Base-by-base conservation (phyloP, 1,140 invertebrate genomes). In the Ceratitis capitata region DNA sequence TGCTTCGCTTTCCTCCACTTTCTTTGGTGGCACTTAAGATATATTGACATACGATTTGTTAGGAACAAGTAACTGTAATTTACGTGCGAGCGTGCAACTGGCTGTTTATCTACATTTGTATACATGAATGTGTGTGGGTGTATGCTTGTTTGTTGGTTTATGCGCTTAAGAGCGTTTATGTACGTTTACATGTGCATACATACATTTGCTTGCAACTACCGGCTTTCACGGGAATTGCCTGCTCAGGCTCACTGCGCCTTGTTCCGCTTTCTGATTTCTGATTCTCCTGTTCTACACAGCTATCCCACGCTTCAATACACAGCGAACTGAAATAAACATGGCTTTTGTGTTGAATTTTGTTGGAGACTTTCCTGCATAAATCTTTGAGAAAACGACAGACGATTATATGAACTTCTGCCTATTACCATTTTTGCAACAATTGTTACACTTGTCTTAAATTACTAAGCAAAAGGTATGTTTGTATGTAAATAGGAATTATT, bases 21-120 rank as follows among this genome's bases (percentile, higher is more conserved):
- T n/a, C 42, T 42, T 78, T 78, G 35, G 69, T n/a, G 39, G 39
- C 69, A 47, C 69, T 78, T 78, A 45, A 78, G 19, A 78, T 78
- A 78, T 78, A 78, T 78, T 47, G 69, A 78, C 69, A 78, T 19
- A 78, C 69, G 69, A 78, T 78, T 78, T 78, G 69, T 78, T 45
- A 12, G 35, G 23, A 78, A 78, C 69, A 78, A 78, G 69, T 78
- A 78, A 78, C 69, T 78, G 69, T 78, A 47, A 78, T 78, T 78
- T 78, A 78, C 45, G 69, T 45, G 39, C 42, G 39, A 78, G 39
- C 16, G 35, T 45, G 39, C 39, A 78, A 78, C 42, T 78, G 69
- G 6, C 32, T 10, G 64, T 42, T 14, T 29, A 0, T 64, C 26
- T 26, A 42, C 14, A 42, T 74, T 0, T 42, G 39, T 26, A 26